Evolutionary conservation across 2,888 invertebrate species (phyloP), one percentile per base, ranked within the genome.

Genomic region (Muschampia plurimacula): DNA sequence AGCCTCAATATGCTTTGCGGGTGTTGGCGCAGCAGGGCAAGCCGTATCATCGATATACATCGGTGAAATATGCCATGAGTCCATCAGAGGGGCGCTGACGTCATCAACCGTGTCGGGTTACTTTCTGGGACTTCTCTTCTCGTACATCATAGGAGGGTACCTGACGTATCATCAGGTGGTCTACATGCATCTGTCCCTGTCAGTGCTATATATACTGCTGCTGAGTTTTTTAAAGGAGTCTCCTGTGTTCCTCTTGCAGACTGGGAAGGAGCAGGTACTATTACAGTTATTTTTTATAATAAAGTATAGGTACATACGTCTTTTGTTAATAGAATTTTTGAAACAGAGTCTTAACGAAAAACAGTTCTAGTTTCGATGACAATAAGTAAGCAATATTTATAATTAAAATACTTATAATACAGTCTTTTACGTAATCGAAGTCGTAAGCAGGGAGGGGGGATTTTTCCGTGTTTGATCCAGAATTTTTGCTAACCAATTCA

Each of bases 11-110:
- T 80, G 83, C 0, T 46, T 93, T 0, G 85, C 88, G 0, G 93
- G 93, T 0, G 77, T 88, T 0, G 92, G 92, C 1, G 86, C 90
- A 0, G 92, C 89, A 0, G 93, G 93, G 0, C 93, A 93, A 68
- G 90, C 88, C 1, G 86, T 90, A 0, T 86, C 91, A 0, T 81
- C 89, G 1, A 88, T 93, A 7, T 93, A 84, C 78, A 89, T 93
- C 28, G 85, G 90, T 0, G 93, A 93, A 76, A 89, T 93, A 66
- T 79, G 86, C 2, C 89, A 93, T 64, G 91, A 92, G 64, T 86
- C 89, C 0, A 89, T 93, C 46, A 82, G 93, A 71, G 93, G 93
- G 0, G 89, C 86, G 0, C 77, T 92, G 1, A 85, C 91, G 2
- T 87, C 93, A 0, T 79, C 84, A 12, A 84, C 88, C 0, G 87